phyloP scores from a whole-genome alignment of 2,888 invertebrate species.

The Diloba caeruleocephala region DNA sequence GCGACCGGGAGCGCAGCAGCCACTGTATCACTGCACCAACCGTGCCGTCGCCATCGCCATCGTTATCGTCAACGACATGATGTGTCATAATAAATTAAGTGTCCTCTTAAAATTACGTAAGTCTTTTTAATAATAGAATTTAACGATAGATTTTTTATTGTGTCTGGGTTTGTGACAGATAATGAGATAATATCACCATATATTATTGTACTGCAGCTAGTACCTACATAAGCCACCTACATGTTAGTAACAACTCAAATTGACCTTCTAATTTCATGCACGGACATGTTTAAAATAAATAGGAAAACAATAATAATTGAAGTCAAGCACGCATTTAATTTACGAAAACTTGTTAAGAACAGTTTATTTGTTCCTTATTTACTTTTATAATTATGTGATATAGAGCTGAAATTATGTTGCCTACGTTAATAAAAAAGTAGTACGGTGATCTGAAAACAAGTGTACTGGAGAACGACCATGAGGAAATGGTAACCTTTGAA shows the following conservation, averaged over 20 bases:
- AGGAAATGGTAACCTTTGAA: background rate
- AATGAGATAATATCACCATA: background rate
- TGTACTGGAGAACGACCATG: background rate
- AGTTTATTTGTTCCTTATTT: conserved; percentile 28
- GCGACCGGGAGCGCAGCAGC: no score
- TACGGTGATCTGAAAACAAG: background rate
- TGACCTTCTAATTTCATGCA: conserved; percentile 37
- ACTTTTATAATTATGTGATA: conserved; percentile 5
- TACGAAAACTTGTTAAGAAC: conserved; percentile 21
- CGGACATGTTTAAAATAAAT: conserved; percentile 25
- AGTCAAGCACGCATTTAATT: conserved; percentile 25
- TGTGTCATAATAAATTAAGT: no score
- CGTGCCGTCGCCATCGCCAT: no score
- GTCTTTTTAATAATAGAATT: no score
- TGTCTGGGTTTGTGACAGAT: no score
- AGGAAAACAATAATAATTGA: conserved; percentile 30
- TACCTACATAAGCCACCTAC: no score
- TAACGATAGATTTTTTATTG: no score
- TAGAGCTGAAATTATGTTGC: background rate
- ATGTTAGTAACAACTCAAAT: conserved; percentile 7
- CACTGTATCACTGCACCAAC: no score
- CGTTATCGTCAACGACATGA: no score
- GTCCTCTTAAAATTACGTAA: no score
- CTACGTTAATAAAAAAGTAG: background rate
- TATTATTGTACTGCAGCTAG: no score